Evolutionary conservation across 2,888 invertebrate genomes (phyloP), one percentile per base, ranked within the genome.

Genomic region (Drosophila ezoana): DNA sequence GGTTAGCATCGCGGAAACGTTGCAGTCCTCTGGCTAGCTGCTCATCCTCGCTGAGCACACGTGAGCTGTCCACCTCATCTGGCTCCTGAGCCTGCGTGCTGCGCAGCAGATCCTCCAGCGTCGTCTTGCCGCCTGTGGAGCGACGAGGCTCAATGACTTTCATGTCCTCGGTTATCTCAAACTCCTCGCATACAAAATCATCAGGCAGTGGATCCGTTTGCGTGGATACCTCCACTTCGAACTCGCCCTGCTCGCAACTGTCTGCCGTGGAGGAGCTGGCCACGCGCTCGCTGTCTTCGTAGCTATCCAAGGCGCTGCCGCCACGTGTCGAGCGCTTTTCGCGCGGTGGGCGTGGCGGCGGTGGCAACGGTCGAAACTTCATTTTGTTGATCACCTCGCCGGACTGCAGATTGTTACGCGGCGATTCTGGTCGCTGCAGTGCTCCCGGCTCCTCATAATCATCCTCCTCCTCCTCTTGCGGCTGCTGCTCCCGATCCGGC

Each of bases 181-280:
- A 91, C 37, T 93, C 93, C 87, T 95, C 95, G 88, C 95, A 95
- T 73, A 94, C 94, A 63, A 95, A 94, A 81, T 96, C 96, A 81
- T 96, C 96, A 0, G 96, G 96, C 44, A 97, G 91, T 0, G 97
- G 96, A 92, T 97, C 97, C 0, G 97, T 97, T 92, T 97, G 97
- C 1, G 96, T 96, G 0, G 96, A 96, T 5, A 96, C 95, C 88
- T 96, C 96, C 23, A 95, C 95, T 60, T 88, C 90, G 48, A 87
- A 90, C 23, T 91, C 90, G 8, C 79, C 77, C 52, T 87, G 89
- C 16, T 91, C 90, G 16, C 86, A 81, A 35, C 90, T 90, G 38
- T 91, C 90, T 6, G 90, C 90, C 20, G 87, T 90, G 58, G 90
- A 90, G 8, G 89, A 88, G 32, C 83, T 84, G 44, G 90, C 90